Evolutionary conservation across 2,797 vertebrate species (phyloP).

Genomic region (Halcyon chelicuti): DNA sequence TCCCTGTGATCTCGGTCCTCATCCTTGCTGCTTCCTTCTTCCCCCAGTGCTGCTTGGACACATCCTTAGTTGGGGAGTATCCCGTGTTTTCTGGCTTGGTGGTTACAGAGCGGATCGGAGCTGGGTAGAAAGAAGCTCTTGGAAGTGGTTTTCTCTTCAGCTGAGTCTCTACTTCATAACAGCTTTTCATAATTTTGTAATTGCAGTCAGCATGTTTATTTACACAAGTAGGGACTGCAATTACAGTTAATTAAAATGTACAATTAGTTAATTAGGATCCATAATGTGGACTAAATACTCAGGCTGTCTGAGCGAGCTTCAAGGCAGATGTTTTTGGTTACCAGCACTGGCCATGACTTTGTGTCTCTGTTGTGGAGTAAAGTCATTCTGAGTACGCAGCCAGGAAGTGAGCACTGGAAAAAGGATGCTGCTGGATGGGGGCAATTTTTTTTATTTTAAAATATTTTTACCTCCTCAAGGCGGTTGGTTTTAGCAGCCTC

Average conservation of each 20-base stretch:
- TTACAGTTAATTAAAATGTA: constrained; percentile 65
- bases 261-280: constrained; percentile 66
- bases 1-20: background rate
- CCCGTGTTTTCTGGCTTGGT: background rate
- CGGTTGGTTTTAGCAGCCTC: background rate
- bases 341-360: background rate
- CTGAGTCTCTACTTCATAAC: background rate
- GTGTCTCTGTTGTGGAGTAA: background rate
- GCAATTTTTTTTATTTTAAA: no score
- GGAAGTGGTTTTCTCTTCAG: background rate
- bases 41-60: accelerated
- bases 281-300: constrained; percentile 13
- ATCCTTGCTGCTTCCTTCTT: background rate
- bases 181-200: constrained; percentile 53
- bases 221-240: constrained; percentile 55
- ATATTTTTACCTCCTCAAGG: background rate
- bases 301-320: background rate
- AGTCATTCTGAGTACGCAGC: no score
- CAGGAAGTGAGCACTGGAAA: no score
- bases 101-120: accelerated
- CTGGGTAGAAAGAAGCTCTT: background rate
- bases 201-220: constrained; percentile 60
- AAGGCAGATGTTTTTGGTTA: background rate
- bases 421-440: no score
- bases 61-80: no score